Conservation (phyloP, 2,113 vertebrate genomes). For the Bubo scandiacus region DNA sequence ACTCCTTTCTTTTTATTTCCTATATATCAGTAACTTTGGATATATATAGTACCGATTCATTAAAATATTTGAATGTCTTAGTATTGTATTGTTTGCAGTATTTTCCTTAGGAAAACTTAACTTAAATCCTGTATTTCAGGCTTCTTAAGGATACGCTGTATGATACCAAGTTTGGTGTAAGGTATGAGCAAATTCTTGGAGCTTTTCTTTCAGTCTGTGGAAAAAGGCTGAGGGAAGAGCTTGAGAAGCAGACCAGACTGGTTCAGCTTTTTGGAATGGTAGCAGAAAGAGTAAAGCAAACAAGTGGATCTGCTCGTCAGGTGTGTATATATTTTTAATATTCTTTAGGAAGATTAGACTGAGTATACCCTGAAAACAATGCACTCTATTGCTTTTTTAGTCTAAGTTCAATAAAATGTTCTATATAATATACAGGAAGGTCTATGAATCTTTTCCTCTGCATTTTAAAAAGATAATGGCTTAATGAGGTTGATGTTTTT, state of each 20-base stretch:
- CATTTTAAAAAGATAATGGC: not conserved
- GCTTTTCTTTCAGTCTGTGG: conserved; percentile 91
- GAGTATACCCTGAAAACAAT: not conserved
- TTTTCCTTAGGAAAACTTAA: conserved; percentile 1
- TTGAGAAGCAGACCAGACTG: conserved; percentile 89
- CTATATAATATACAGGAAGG: not conserved
- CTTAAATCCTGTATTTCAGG: conserved; percentile 75
- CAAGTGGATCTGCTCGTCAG: conserved; percentile 89
- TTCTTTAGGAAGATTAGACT: not conserved
- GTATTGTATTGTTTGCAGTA: not conserved
- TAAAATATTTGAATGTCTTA: not conserved
- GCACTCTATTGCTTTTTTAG: not conserved
- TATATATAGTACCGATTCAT: not conserved
- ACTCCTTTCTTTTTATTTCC: not conserved
- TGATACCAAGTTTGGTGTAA: conserved; percentile 85
- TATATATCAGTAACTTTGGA: not conserved
- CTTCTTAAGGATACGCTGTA: conserved; percentile 93
- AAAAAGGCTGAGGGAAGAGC: conserved; percentile 84
- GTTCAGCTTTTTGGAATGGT: conserved; percentile 89
- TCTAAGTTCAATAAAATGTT: not conserved
- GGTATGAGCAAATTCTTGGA: conserved; percentile 89
- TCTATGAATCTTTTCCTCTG: not conserved
- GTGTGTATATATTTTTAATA: conserved; percentile 61
- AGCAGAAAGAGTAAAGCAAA: conserved; percentile 92
- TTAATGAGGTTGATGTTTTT: not conserved